Evolutionary conservation across 2,113 vertebrate species (phyloP).

Genomic region (Dicaeum eximium): DNA sequence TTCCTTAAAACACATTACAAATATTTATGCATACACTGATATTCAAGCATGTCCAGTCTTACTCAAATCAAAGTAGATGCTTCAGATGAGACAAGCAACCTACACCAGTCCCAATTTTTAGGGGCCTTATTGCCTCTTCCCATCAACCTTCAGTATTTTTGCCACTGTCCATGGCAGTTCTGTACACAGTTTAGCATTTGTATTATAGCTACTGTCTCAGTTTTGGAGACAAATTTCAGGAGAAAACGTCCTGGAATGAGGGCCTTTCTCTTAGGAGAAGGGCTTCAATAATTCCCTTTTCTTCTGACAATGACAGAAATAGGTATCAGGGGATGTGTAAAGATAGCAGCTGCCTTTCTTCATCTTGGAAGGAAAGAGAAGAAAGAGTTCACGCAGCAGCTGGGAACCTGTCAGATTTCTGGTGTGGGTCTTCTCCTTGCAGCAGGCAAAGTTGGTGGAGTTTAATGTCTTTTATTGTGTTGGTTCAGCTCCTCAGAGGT

Average conservation of each 20-base stretch:
- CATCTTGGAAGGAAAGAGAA: neutral
- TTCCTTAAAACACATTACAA: neutral
- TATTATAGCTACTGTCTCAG: neutral
- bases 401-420: neutral
- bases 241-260: accelerated
- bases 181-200: neutral
- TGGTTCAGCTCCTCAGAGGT: neutral
- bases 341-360: neutral
- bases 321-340: neutral
- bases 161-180: neutral
- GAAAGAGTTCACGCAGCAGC: neutral
- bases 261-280: neutral
- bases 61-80: neutral
- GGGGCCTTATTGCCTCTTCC: too few relatives aligned
- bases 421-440: neutral
- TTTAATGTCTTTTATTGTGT: neutral
- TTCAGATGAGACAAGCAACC: neutral
- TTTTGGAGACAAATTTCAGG: neutral
- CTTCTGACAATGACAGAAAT: neutral
- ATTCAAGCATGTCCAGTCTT: neutral
- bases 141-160: neutral
- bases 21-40: neutral
- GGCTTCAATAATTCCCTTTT: neutral
- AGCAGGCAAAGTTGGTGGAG: neutral
- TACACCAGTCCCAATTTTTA: accelerated